These are phyloP conservation scores for Diarsia dahlii DNA, from an alignment of 2,888 invertebrate genomes.

Conservation along the genomic window DNA sequence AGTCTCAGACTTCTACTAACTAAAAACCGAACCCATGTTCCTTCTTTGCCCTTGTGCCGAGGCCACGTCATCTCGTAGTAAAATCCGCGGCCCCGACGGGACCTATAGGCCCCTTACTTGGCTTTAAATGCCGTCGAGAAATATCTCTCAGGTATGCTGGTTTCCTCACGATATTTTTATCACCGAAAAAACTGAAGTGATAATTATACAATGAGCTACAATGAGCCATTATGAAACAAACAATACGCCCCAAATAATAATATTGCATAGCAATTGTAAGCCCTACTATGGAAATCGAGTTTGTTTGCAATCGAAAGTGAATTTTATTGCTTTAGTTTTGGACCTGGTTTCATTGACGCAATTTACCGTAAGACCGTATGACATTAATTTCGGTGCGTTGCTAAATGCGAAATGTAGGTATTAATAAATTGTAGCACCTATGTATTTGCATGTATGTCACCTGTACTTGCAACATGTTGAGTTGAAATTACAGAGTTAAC, in stretches of 20 bases:
- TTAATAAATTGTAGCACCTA: constrained; percentile 62
- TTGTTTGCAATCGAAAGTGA: constrained; percentile 66
- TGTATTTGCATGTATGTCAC: constrained; percentile 47
- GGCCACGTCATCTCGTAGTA: no score
- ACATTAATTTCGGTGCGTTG: constrained; percentile 49
- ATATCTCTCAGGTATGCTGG: no score
- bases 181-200: no score
- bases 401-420: constrained; percentile 46
- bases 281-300: constrained; percentile 69
- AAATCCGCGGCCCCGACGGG: no score
- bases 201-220: constrained; percentile 21
- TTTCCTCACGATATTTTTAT: no score
- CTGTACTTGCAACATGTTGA: constrained; percentile 40
- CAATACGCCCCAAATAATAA: constrained; percentile 69
- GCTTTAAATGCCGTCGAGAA: no score
- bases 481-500: constrained; percentile 38
- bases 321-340: constrained; percentile 59
- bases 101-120: no score
- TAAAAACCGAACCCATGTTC: no score
- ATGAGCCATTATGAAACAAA: constrained; percentile 70
- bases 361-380: constrained; percentile 39
- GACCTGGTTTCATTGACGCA: constrained; percentile 61
- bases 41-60: no score
- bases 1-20: no score
- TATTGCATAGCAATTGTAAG: constrained; percentile 63